Base-by-base conservation (phyloP, 1,140 invertebrate genomes). In the Drosophila bipectinata region DNA sequence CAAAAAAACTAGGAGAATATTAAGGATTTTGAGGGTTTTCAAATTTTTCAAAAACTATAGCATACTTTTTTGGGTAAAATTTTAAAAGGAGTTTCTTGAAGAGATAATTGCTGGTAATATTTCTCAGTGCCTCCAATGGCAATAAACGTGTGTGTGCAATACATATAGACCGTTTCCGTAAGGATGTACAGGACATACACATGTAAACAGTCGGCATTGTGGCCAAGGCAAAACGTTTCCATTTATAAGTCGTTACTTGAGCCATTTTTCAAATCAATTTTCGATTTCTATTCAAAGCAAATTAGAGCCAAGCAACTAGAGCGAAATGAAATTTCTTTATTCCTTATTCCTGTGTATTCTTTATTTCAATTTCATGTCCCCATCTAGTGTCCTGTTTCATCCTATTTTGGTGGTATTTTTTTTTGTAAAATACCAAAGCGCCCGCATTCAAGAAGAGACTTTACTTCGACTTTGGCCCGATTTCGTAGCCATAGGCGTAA, bases 231-330 rank as follows among this genome's bases (percentile, higher is more conserved):
- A 67, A 67, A 66, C 56, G 77, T 54, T 64, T 57, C 34, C 63
- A 69, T 69, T 69, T 69, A 69, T 57, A 56, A 48, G 52, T 56
- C 51, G 26, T 64, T 66, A 45, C 26, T 26, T 18, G n/a, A 37
- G 52, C 26, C 66, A 71, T 39, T 71, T 69, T 49, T 34, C 52
- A 30, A 71, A 71, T 71, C 64, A 71, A 71, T 71, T 71, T 71
- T 71, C 67, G 45, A 57, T 71, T 69, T 69, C 51, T 68, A 69
- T 69, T 45, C 66, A 69, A 21, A 39, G 24, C 39, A 56, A 69
- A 56, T 69, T 54, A 48, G 15, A 54, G 55, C 48, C n/a, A 34
- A 12, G 49, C 26, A 37, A 54, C 26, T 44, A 26, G 6, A 69
- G 49, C 41, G n/a, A n/a, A 67, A 69, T 69, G 66, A 12, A 67